phyloP scores from a whole-genome alignment of 2,113 vertebrate species.

The Lampris megalopsis region DNA sequence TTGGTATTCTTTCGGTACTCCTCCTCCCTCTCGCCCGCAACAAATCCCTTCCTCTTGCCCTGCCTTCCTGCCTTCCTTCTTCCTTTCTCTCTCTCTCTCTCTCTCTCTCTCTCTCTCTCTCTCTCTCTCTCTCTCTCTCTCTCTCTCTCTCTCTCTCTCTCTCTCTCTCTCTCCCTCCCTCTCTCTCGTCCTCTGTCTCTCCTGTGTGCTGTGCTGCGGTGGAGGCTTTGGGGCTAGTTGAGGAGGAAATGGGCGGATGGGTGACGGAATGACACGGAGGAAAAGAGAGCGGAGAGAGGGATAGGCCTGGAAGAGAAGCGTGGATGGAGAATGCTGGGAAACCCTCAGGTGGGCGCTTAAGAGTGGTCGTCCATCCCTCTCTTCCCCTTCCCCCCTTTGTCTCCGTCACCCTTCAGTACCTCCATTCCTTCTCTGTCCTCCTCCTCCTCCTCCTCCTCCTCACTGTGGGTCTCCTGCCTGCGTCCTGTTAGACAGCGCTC shows the following conservation, averaged over 20 bases:
- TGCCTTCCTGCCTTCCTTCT: not conserved
- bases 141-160: constrained; percentile 17
- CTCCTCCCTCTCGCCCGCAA: constrained; percentile 3
- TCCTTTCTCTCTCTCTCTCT: constrained; percentile 38
- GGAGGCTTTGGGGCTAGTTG: constrained; percentile 39
- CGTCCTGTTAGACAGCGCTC: constrained; percentile 22
- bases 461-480: not conserved
- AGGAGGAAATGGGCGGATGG: constrained; percentile 30
- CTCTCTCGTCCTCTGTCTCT: constrained; percentile 55
- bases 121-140: constrained; percentile 12
- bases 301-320: constrained; percentile 9
- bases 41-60: constrained; percentile 47
- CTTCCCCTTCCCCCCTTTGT: constrained; percentile 5
- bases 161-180: constrained; percentile 22
- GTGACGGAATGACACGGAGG: constrained; percentile 55
- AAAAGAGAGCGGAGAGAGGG: constrained; percentile 34
- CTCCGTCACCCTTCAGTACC: constrained; percentile 10
- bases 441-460: not conserved
- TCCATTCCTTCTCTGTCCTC: constrained; percentile 21
- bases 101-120: constrained; percentile 15
- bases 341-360: constrained; percentile 71
- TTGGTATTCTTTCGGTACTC: constrained; percentile 20
- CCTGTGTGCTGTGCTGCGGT: constrained; percentile 52
- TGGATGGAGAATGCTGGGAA: constrained; percentile 67
- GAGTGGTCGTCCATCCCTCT: constrained; percentile 22